Percentiles rank a stretch among this genome's conserved stretches.
Evolutionary conservation across 2,888 invertebrate genomes (phyloP).

Genomic region (Erebia epiphron): DNA sequence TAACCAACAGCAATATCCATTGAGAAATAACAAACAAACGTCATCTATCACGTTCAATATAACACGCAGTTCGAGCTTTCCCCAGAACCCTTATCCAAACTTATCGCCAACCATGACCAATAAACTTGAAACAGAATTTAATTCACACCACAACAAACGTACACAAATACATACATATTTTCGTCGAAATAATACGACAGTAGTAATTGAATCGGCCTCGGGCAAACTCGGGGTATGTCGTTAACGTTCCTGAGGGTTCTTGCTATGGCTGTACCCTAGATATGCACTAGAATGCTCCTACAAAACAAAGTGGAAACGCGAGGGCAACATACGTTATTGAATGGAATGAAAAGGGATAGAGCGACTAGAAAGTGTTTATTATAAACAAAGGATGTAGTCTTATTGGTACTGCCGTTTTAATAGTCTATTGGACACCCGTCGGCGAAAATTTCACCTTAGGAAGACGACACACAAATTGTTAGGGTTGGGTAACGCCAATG

Average conservation of each 20-base stretch:
- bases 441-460: constrained; percentile 64
- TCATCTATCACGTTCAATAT: constrained; percentile 42
- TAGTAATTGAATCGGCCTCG: constrained; percentile 83
- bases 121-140: constrained; percentile 77
- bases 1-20: constrained; percentile 1
- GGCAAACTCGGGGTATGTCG: constrained; percentile 77
- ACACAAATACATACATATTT: constrained; percentile 80
- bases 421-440: constrained; percentile 73
- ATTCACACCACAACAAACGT: constrained; percentile 74
- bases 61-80: constrained; percentile 40
- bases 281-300: constrained; percentile 76
- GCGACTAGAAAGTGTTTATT: constrained; percentile 77
- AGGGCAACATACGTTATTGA: constrained; percentile 41
- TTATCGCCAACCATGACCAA: constrained; percentile 71
- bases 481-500: constrained; percentile 65
- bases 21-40: constrained; percentile 28
- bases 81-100: constrained; percentile 61
- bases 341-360: constrained; percentile 50
- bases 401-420: constrained; percentile 73
- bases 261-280: constrained; percentile 65
- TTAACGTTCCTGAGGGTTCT: constrained; percentile 79
- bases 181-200: constrained; percentile 80
- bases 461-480: constrained; percentile 66
- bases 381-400: constrained; percentile 81
- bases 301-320: constrained; percentile 66